phyloP scores from a whole-genome alignment of 2,888 invertebrate species.

The Hoplodrina blanda region DNA sequence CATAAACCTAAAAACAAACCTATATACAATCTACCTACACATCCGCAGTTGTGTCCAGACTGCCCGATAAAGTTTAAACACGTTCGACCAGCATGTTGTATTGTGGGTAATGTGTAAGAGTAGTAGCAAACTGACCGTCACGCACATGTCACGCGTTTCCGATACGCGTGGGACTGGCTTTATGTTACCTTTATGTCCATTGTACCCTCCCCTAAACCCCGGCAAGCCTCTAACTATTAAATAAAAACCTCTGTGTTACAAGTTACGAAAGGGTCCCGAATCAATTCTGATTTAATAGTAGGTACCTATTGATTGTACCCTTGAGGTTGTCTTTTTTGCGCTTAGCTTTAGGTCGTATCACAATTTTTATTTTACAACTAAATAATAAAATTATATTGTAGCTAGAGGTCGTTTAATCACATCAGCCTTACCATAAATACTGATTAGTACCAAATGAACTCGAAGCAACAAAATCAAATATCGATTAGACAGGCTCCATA shows the following conservation, averaged over 20 bases:
- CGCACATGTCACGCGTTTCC: conserved; percentile 60
- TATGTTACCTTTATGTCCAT: conserved; percentile 46
- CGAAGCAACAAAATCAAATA: neutral
- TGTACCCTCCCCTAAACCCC: conserved; percentile 44
- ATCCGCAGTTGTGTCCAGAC: conserved; percentile 24
- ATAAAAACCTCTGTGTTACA: conserved; percentile 56
- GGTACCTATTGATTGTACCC: conserved; percentile 40
- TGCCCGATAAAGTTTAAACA: conserved; percentile 37
- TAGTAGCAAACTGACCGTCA: conserved; percentile 54
- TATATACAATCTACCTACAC: neutral
- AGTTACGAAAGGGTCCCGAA: conserved; percentile 37
- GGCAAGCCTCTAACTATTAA: conserved; percentile 48
- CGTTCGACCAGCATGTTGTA: conserved; percentile 42
- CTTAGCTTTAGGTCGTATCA: neutral
- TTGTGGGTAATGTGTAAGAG: conserved; percentile 33
- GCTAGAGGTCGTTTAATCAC: too few species aligned
- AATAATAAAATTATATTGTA: neutral
- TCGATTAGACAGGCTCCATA: neutral
- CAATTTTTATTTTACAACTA: neutral
- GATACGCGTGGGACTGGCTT: conserved; percentile 47
- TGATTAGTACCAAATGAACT: neutral
- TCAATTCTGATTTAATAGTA: conserved; percentile 49
- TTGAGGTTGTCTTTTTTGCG: conserved; percentile 23
- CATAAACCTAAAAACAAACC: neutral
- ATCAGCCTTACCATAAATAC: too few species aligned